Base-by-base conservation (phyloP, 2,888 invertebrate species). In the Thelaira solivaga region DNA sequence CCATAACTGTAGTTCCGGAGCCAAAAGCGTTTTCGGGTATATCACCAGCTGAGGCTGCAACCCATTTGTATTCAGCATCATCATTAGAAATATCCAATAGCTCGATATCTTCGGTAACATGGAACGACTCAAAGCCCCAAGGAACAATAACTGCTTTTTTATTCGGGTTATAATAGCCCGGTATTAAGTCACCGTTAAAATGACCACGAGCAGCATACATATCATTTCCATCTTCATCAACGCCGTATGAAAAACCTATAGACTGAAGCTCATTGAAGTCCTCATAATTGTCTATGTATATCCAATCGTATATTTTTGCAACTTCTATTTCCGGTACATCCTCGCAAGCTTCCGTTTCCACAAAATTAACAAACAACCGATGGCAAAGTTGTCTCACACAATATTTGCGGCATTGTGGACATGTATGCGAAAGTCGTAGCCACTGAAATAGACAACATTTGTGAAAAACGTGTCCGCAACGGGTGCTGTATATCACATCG, bases 381-480 rank as follows among this genome's bases (percentile, higher is more conserved):
- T 84, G 85, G 1, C 84, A 81, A 0, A 82, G 80, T 10, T 75
- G 71, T 1, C 76, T 80, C 22, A 83, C 72, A 16, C 86, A 86
- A 4, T 57, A 10, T 1, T 81, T 72, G 0, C 85, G 83, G 41
- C 86, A 86, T 24, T 86, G 85, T 0, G 86, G 86, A n/a, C 86
- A 86, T 6, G 82, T 84, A 0, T 8, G 29, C 0, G 85, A 82
- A 18, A 80, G 39, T 31, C 26, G 36, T 0, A 86, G 67, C 85
- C 86, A 86, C 1, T 82, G 83, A 13, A 72, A 81, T 0, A 86
- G 71, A 13, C 86, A 86, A 1, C 73, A 62, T 51, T 82, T 82
- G 45, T 86, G 86, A 29, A 86, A 86, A 26, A 86, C 80, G 74
- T 86, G 86, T 0, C 86, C 86, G 68, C 86, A 86, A 2, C 53